Base-by-base conservation (phyloP, 2,797 vertebrate genomes). In the Acanthurus lineatus region DNA sequence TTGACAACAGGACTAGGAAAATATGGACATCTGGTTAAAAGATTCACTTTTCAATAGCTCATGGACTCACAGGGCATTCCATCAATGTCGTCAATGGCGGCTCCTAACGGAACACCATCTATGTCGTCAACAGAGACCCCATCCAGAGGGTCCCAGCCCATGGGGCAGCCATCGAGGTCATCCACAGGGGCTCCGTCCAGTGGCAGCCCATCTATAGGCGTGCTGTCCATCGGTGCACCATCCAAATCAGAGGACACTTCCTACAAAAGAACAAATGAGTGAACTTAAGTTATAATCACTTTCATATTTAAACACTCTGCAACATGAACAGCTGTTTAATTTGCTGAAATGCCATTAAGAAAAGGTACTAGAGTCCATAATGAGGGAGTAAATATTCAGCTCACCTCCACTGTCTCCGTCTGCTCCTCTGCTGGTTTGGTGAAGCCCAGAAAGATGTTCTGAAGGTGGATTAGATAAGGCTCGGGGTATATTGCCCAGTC, bases 401-500 rank as follows among this genome's bases (percentile, higher is more conserved):
- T 90, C 72, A 96, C 96, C 93, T 96, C 84, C 17, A 73, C 53
- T 0, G 49, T 79, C 28, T 93, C 93, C 1, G 83, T 66, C 20
- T 81, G 20, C 79, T 95, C 95, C 69, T 96, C 95, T 25, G 82
- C 94, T 5, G 83, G 86, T 90, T 95, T 96, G 64, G 93, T 83
- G 6, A 93, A 92, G 69, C 96, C 96, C 85, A 96, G 92, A 77
- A 96, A 96, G 86, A 96, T 94, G 80, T 96, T 96, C 72, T 96
- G 96, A 61, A 96, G 91, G 85, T 94, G 94, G 86, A 96, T 95
- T 54, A 96, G 91, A 86, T 95, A 96, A 74, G 94, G 90, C 73
- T 95, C 92, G 0, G 96, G 96, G 79, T 96, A 96, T 67, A 96
- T 93, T 76, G 96, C 94, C 96, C 96, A 96, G 87, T 96, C 96